Conservation (phyloP, 1,140 invertebrate species). For the Ectropis grisescens region DNA sequence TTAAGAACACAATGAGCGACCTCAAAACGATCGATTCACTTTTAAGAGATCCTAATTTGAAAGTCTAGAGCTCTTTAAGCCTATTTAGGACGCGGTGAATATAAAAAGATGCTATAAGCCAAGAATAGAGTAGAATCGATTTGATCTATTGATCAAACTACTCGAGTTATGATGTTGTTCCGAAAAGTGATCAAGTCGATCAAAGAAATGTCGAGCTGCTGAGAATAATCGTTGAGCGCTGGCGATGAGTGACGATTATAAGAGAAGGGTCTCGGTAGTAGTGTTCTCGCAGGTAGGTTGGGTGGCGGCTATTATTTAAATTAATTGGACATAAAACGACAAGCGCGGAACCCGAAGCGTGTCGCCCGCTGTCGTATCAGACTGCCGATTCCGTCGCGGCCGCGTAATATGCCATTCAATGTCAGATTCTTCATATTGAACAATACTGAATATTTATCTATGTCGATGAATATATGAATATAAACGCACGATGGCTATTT, state of each 20-base stretch:
- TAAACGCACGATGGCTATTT: too few relatives aligned
- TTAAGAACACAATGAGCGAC: slow-evolving; percentile 51
- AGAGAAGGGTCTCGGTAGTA: too few relatives aligned
- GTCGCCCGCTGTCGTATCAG: slow-evolving; percentile 15
- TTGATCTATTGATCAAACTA: too few relatives aligned
- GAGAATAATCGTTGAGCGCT: too few relatives aligned
- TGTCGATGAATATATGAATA: too few relatives aligned
- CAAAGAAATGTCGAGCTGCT: too few relatives aligned
- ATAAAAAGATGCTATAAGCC: background rate
- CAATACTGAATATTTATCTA: too few relatives aligned
- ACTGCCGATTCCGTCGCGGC: background rate
- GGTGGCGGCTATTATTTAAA: slow-evolving; percentile 53
- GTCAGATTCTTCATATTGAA: background rate
- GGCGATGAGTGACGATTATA: too few relatives aligned
- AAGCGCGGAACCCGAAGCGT: slow-evolving; percentile 30
- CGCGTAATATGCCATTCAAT: background rate
- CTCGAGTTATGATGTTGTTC: too few relatives aligned
- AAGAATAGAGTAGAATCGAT: slow-evolving; percentile 4
- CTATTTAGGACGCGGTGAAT: slow-evolving; percentile 11
- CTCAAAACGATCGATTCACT: slow-evolving; percentile 47
- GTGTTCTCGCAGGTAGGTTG: slow-evolving; percentile 34
- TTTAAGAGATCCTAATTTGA: slow-evolving; percentile 60
- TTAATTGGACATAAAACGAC: slow-evolving; percentile 56
- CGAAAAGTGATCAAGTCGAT: too few relatives aligned
- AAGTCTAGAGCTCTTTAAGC: slow-evolving; percentile 36